Conservation (phyloP, 1,140 invertebrate genomes). For the Calliopsis andreniformis region DNA sequence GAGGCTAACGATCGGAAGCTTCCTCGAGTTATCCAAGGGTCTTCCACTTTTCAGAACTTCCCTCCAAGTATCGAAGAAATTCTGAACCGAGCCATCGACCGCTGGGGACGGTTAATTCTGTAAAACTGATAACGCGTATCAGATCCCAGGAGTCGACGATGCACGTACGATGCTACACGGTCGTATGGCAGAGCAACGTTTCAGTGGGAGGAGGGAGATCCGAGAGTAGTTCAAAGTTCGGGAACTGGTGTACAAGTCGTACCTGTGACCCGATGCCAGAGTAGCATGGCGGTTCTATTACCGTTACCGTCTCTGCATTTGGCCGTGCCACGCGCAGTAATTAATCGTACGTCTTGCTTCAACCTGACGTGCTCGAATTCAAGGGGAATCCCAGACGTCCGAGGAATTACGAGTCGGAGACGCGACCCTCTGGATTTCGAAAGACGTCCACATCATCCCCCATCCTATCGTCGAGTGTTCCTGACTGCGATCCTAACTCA, state of each 20-base stretch:
- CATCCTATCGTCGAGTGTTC: too few species aligned
- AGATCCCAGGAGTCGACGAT: slow-evolving; percentile 16
- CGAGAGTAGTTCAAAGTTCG: slow-evolving; percentile 49
- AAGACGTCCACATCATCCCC: slow-evolving; percentile 7
- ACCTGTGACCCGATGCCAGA: slow-evolving; percentile 49
- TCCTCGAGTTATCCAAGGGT: too few species aligned
- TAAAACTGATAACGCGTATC: slow-evolving; percentile 49
- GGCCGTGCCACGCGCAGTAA: slow-evolving; percentile 55
- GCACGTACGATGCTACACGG: slow-evolving; percentile 29
- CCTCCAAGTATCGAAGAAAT: slow-evolving; percentile 35
- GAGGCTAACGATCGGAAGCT: too few species aligned
- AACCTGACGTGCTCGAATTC: slow-evolving; percentile 57
- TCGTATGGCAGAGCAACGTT: slow-evolving; percentile 25
- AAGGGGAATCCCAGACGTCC: slow-evolving; percentile 60
- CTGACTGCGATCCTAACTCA: slow-evolving; percentile 11
- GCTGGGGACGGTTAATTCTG: slow-evolving; percentile 27
- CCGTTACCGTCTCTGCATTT: slow-evolving; percentile 40
- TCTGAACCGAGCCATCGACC: background rate
- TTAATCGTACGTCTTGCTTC: slow-evolving; percentile 62
- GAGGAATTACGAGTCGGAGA: slow-evolving; percentile 53
- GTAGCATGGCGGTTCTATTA: slow-evolving; percentile 24
- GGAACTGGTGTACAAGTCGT: slow-evolving; percentile 51
- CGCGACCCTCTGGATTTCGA: slow-evolving; percentile 43
- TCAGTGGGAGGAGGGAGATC: slow-evolving; percentile 8
- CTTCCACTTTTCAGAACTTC: background rate